These are phyloP conservation scores for Melinaea marsaeus DNA, from an alignment of 2,888 invertebrate genomes.

Conservation along the genomic window DNA sequence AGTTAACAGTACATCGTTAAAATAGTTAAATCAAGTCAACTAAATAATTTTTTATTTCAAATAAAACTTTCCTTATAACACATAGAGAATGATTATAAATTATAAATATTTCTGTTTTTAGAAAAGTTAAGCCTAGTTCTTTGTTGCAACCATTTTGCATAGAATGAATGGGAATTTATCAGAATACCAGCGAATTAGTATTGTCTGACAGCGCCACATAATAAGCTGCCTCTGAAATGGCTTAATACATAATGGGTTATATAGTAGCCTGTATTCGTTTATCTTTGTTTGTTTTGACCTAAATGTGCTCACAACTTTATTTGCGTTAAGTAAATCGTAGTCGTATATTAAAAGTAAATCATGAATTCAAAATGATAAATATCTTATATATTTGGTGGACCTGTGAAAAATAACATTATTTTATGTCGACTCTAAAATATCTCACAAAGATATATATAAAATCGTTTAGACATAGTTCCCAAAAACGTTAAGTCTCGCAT, in stretches of 20 bases:
- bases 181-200: constrained; percentile 36
- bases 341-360: too few species aligned
- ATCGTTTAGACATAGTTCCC: constrained; percentile 71
- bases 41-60: too few species aligned
- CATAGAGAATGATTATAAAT: too few species aligned
- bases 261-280: constrained; percentile 14
- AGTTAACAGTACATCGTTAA: too few species aligned
- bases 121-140: constrained; percentile 21
- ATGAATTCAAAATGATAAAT: constrained; percentile 66
- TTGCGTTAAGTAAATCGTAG: too few species aligned
- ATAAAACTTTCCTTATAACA: too few species aligned
- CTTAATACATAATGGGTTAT: constrained; percentile 28
- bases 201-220: constrained; percentile 33
- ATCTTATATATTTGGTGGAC: constrained; percentile 85
- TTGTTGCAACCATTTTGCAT: constrained; percentile 19
- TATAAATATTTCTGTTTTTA: background rate
- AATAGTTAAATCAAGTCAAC: too few species aligned
- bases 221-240: constrained; percentile 27
- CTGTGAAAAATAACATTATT: constrained; percentile 51
- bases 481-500: constrained; percentile 87
- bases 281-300: constrained; percentile 86
- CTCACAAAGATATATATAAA: background rate
- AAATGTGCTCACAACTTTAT: too few species aligned
- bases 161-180: constrained; percentile 28
- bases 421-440: background rate